Evolutionary conservation across 2,888 invertebrate genomes (phyloP).

Genomic region (Drosophila trichaetosa): DNA sequence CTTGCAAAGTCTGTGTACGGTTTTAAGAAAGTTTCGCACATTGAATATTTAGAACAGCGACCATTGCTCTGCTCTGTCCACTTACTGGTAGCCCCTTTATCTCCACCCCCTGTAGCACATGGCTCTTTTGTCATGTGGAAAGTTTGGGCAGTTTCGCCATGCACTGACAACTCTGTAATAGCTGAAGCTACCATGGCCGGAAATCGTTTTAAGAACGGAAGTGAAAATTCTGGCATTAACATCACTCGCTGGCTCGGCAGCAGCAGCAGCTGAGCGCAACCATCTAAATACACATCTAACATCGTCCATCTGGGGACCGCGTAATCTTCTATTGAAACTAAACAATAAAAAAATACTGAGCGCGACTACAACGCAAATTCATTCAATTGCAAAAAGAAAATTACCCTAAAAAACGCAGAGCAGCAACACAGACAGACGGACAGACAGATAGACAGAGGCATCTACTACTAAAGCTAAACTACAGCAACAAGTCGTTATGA

Average conservation of each 20-base stretch:
- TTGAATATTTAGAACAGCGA: conserved; percentile 48
- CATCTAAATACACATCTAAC: conserved; percentile 75
- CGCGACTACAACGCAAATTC: conserved; percentile 80
- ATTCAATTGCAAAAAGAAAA: conserved; percentile 82
- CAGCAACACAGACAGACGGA: conserved; percentile 24
- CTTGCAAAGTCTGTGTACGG: conserved; percentile 30
- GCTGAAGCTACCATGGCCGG: conserved; percentile 45
- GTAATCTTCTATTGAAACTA: conserved; percentile 74
- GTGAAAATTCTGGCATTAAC: conserved; percentile 68
- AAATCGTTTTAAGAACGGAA: conserved; percentile 80
- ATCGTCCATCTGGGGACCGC: conserved; percentile 54
- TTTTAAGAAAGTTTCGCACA: conserved; percentile 59
- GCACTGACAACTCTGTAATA: conserved; percentile 64
- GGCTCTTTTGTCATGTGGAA: conserved; percentile 51
- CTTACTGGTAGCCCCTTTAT: background rate
- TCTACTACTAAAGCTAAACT: conserved; percentile 41
- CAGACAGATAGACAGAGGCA: conserved; percentile 31
- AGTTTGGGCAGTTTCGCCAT: conserved; percentile 56
- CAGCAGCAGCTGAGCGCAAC: conserved; percentile 68
- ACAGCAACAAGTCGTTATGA: conserved; percentile 75
- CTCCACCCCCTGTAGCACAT: background rate
- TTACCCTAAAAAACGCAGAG: conserved; percentile 67
- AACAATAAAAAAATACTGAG: conserved; percentile 56
- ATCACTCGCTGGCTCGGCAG: conserved; percentile 24
- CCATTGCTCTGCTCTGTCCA: background rate